Base-by-base conservation (phyloP, 2,888 invertebrate species). In the Trissoscelio sp. region DNA sequence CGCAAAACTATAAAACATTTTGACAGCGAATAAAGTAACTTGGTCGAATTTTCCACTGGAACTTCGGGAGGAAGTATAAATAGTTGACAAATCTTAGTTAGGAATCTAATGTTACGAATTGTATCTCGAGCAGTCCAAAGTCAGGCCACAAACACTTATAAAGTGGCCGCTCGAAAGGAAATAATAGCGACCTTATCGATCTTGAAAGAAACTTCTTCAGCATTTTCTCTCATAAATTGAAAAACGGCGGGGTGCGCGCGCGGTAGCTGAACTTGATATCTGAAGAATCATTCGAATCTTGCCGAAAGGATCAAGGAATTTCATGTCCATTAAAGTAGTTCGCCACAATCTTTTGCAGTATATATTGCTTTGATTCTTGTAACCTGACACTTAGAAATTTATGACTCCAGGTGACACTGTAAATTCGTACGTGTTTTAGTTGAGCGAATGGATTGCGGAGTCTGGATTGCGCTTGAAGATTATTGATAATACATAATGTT, bases 321-420 rank as follows among this genome's bases (percentile, higher is more conserved):
- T 51, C 60, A 62, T 69, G 60, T 77, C 62, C 69, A 77, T 77
- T 77, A 77, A 77, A 75, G 67, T 60, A 77, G 77, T 77, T 77
- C 51, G 22, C 28, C 14, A 39, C 42, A 42, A 51, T 53, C 34
- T 46, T 42, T 69, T 60, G 67, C 53, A 46, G 42, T 62, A 62
- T 55, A 60, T 46, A 57, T 64, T 16, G 20, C 24, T n/a, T 31
- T 66, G 74, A 74, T 64, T 66, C 66, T 66, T 42, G 20, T 55
- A 44, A 53, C 22, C 37, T 51, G 46, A 46, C 46, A 46, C 20
- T 12, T 16, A 0, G 11, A 60, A 60, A 60, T 44, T 60, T 60
- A 44, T 44, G 44, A 44, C 44, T 39, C 12, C 22, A 3, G 12
- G 37, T n/a, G 42, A 58, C 42, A n/a, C 20, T n/a, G 39, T 24